phyloP scores from a whole-genome alignment of 2,797 vertebrate genomes.

The Chloroceryle amazona region DNA sequence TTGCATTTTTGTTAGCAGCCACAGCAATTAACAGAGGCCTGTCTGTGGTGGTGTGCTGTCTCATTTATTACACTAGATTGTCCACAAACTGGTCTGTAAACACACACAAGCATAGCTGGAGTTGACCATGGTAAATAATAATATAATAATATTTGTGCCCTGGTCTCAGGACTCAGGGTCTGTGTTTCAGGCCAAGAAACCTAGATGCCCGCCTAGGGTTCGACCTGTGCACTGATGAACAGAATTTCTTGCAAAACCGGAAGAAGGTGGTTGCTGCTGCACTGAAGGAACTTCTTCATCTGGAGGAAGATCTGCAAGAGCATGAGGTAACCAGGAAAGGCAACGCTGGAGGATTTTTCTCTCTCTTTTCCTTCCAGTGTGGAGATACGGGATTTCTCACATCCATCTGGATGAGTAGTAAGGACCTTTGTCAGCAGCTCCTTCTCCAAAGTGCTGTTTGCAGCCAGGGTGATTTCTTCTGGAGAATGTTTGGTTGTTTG shows the following conservation, averaged over 20 bases:
- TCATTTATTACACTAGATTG: neutral
- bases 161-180: slow-evolving; percentile 71
- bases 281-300: slow-evolving; percentile 80
- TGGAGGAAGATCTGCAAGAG: slow-evolving; percentile 75
- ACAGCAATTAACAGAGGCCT: neutral
- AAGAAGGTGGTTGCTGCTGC: slow-evolving; percentile 78
- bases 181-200: slow-evolving; percentile 61
- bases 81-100: neutral
- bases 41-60: neutral
- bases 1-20: neutral
- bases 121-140: rapidly evolving
- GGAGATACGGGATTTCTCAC: neutral
- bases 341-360: neutral
- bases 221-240: slow-evolving; percentile 83
- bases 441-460: neutral
- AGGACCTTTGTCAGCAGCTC: neutral
- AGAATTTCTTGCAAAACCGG: slow-evolving; percentile 84
- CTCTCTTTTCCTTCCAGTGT: neutral
- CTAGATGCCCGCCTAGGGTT: slow-evolving; percentile 85
- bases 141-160: neutral
- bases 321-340: slow-evolving; percentile 79
- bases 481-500: neutral
- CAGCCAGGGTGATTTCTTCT: neutral
- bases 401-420: neutral
- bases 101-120: neutral